Percentiles rank a stretch among this genome's conserved stretches.
Conservation (phyloP, 2,113 vertebrate genomes). For the Athene cunicularia region DNA sequence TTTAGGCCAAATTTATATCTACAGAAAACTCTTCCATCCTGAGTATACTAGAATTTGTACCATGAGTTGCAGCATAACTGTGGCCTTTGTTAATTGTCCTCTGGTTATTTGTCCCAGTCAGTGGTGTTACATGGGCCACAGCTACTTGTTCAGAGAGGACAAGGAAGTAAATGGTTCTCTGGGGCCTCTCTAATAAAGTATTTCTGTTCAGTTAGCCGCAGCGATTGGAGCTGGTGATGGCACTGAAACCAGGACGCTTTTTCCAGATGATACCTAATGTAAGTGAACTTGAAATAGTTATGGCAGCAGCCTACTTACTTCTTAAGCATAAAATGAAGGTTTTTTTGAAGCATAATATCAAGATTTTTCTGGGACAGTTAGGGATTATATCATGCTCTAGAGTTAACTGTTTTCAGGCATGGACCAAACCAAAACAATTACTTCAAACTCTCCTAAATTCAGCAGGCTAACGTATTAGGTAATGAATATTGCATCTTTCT, state of each 20-base stretch:
- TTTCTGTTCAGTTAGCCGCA: conserved; percentile 73
- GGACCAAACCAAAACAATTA: neutral
- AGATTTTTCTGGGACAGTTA: neutral
- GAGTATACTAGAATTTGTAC: neutral
- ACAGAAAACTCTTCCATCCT: neutral
- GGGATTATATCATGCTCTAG: neutral
- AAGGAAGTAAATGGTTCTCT: neutral
- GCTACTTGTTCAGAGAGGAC: neutral
- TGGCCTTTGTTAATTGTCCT: neutral
- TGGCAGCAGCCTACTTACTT: neutral
- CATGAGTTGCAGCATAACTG: neutral
- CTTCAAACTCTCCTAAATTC: neutral
- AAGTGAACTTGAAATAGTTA: conserved; percentile 28
- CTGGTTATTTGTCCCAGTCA: neutral
- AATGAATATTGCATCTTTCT: neutral
- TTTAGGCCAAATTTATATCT: neutral
- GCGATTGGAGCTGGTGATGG: conserved; percentile 64
- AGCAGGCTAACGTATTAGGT: neutral
- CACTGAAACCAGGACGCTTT: conserved; percentile 36
- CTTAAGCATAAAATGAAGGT: neutral
- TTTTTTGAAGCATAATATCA: neutral
- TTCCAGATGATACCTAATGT: conserved; percentile 70
- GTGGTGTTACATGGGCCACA: neutral
- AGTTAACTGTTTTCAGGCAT: neutral
- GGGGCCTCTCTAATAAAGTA: conserved; percentile 1